Percentiles rank a stretch among this genome's conserved stretches.
phyloP scores from a whole-genome alignment of 2,888 invertebrate genomes.

The Yponomeuta evonymella region DNA sequence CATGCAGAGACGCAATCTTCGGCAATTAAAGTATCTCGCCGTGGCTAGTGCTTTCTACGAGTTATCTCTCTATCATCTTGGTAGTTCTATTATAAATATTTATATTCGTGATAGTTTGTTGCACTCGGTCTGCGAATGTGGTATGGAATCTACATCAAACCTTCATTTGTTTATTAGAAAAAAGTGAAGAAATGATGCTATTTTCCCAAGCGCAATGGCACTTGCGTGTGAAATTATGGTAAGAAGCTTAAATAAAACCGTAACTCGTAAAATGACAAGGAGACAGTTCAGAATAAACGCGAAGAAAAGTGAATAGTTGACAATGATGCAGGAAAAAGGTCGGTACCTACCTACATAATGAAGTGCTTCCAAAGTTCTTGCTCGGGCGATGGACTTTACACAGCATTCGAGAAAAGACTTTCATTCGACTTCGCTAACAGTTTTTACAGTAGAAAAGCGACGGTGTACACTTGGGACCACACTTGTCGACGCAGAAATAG shows the following conservation, averaged over 20 bases:
- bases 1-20: neutral
- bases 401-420: too few relatives aligned
- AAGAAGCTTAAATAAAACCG: too few relatives aligned
- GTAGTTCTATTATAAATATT: neutral
- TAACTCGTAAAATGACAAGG: neutral
- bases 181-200: neutral
- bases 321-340: neutral
- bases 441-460: too few relatives aligned
- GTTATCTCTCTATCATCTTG: neutral
- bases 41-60: neutral
- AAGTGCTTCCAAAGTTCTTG: too few relatives aligned
- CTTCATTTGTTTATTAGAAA: neutral
- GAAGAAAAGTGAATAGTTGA: neutral
- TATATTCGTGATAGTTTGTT: neutral
- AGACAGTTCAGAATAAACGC: neutral
- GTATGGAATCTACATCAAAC: neutral
- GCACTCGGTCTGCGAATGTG: neutral
- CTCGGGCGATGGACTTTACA: too few relatives aligned
- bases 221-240: neutral
- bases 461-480: too few relatives aligned
- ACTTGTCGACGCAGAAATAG: too few relatives aligned
- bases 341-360: neutral
- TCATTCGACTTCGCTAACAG: too few relatives aligned
- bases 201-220: neutral
- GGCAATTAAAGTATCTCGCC: neutral